Evolutionary conservation across 2,888 invertebrate species (phyloP).

Genomic region (Hypsopygia costalis): DNA sequence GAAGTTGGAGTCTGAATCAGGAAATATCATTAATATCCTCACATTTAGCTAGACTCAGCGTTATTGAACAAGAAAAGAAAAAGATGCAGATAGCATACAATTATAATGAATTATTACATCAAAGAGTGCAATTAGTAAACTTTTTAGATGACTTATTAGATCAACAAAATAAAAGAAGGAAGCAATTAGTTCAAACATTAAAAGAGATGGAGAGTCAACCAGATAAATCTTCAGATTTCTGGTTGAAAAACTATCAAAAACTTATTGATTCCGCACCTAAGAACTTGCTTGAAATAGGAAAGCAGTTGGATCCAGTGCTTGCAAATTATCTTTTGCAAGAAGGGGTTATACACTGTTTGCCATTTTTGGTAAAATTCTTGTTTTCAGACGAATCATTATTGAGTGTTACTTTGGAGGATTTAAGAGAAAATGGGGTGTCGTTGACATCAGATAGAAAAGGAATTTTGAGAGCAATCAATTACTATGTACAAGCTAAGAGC

Average conservation of each 20-base stretch:
- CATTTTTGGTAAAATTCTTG: constrained; percentile 84
- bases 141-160: constrained; percentile 84
- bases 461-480: constrained; percentile 82
- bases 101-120: constrained; percentile 85
- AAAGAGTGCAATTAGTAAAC: constrained; percentile 83
- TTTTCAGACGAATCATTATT: constrained; percentile 75
- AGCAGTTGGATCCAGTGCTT: constrained; percentile 83
- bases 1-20: constrained; percentile 88
- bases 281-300: constrained; percentile 81
- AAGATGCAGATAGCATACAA: constrained; percentile 84
- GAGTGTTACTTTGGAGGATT: constrained; percentile 76
- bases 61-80: constrained; percentile 86
- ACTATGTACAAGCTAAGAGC: constrained; percentile 72
- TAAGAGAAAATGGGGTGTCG: constrained; percentile 80
- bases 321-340: constrained; percentile 85
- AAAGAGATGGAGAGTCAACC: constrained; percentile 85
- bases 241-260: constrained; percentile 91
- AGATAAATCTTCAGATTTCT: constrained; percentile 81
- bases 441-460: constrained; percentile 78
- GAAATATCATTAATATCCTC: constrained; percentile 87
- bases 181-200: constrained; percentile 84
- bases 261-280: constrained; percentile 88
- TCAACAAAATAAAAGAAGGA: constrained; percentile 84
- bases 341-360: constrained; percentile 88
- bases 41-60: constrained; percentile 85